Base-by-base conservation (phyloP, 2,888 invertebrate species). In the Drosophila dives region DNA sequence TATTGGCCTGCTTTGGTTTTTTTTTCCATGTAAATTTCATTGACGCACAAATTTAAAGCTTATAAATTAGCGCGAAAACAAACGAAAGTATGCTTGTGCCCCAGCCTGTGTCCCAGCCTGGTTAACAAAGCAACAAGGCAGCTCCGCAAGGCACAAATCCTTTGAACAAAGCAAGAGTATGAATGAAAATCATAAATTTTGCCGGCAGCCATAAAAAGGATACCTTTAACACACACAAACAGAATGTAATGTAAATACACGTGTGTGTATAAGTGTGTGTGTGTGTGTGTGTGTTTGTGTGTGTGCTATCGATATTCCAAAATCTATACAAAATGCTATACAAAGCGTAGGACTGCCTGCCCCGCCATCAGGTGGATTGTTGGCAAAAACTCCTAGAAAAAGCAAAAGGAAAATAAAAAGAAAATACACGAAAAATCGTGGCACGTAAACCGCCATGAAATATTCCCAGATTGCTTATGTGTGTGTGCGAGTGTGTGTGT, bases 171-270 rank as follows among this genome's bases (percentile, higher is more conserved):
- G 80, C 62, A 59, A 64, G 71, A 64, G 55, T 66, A 63, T 86
- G 82, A 80, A 80, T 85, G 73, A 86, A 80, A 85, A 87, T 86
- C 85, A 85, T 89, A 85, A 89, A 89, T 85, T 75, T 87, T 74
- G 88, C 84, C 86, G 68, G 83, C 69, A 87, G 88, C 86, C 88
- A 89, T 89, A 89, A 89, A 89, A 88, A 65, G 62, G 68, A 71
- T 77, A 50, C 45, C 58, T 34, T 20, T 15, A 15, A 48, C 32
- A 38, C 26, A 40, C 29, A 26, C 38, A 56, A 29, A 20, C 20
- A 56, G 29, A 26, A 49, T n/a, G 26, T 59, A 64, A 75, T 36
- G 82, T 71, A 78, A 81, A 81, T 78, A 64, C 26, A n/a, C n/a
- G 10, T 33, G 36, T 38, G 32, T 38, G 15, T 80, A 29, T 29